Base-by-base conservation (phyloP, 2,113 vertebrate genomes). In the Megaceryle torquata region DNA sequence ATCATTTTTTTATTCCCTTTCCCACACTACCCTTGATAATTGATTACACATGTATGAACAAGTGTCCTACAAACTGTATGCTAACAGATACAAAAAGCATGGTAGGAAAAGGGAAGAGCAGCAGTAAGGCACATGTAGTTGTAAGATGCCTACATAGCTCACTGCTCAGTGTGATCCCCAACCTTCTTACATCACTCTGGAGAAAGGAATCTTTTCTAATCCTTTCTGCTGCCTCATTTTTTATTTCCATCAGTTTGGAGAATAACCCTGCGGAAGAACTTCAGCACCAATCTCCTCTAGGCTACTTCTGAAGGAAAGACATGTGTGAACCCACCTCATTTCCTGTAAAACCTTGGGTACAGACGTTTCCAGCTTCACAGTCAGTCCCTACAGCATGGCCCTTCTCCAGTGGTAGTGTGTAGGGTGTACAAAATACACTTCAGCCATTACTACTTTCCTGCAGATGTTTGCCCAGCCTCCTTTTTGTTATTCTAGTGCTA, bases 301-400 rank as follows among this genome's bases (percentile, higher is more conserved):
- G 29, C n/a, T 65, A 21, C 31, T 31, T 53, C 25, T 74, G n/a
- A 59, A 18, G 54, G 19, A 54, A 78, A 65, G 14, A 8, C 0
- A 2, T 4, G 3, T 25, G 28, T 35, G 25, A 67, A 21, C 22
- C 44, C 19, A 37, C 3, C 26, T 70, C 16, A 13, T 39, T 37
- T 31, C n/a, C 39, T 7, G 18, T 6, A 33, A 20, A 43, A 21
- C 31, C 43, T 19, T 7, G 22, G 43, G 8, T 3, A 60, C 48
- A 60, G 26, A 10, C 22, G 28, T 51, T 29, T 6, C 28, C 43
- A 89, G 50, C 44, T 37, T 44, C 59, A 11, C 10, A 16, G 33
- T 12, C 53, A 11, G 1, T 1, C 10, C 35, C 56, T 20, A 9
- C 8, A 56, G 25, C 4, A 1, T 2, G 14, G 33, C 56, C 7